phyloP scores from a whole-genome alignment of 53 echinoderm and acorn worm genomes.

The Actinopyga echinites region DNA sequence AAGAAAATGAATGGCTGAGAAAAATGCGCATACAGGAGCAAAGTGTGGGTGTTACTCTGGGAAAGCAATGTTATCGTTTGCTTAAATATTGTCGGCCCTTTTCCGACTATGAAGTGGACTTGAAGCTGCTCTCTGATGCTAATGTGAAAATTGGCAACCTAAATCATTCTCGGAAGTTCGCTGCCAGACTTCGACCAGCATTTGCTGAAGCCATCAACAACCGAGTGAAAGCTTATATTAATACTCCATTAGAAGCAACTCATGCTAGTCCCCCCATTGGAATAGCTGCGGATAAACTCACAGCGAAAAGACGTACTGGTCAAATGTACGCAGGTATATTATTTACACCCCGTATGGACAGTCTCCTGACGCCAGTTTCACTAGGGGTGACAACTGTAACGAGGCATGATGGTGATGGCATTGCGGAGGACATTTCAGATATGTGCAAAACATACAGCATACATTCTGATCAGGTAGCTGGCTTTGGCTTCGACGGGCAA shows the following conservation, averaged over 20 bases:
- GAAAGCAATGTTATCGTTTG: conserved; percentile 17
- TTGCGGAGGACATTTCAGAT: not conserved
- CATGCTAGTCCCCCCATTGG: conserved; percentile 3
- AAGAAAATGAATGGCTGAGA: not conserved
- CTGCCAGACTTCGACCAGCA: not conserved
- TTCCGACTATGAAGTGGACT: conserved; percentile 35
- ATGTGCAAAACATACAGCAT: not conserved
- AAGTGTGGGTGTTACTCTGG: conserved; percentile 7
- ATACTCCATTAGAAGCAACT: conserved; percentile 10
- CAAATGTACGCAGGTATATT: not conserved
- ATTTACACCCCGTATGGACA: conserved; percentile 7
- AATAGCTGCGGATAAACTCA: conserved; percentile 27
- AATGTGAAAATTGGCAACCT: conserved; percentile 35
- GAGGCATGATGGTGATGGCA: conserved; percentile 2
- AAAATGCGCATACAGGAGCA: not conserved
- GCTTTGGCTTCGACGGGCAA: conserved; percentile 19
- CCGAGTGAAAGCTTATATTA: not conserved
- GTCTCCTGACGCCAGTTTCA: conserved; percentile 5
- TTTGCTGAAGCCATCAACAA: conserved; percentile 32
- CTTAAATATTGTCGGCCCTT: conserved; percentile 35
- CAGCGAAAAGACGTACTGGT: conserved; percentile 9
- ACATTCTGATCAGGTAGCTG: not conserved
- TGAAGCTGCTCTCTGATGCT: conserved; percentile 15
- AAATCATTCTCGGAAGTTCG: conserved; percentile 35
- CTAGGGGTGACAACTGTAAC: not conserved